These are phyloP conservation scores for Chalcis sispes DNA, from an alignment of 2,888 invertebrate species.

Conservation along the genomic window DNA sequence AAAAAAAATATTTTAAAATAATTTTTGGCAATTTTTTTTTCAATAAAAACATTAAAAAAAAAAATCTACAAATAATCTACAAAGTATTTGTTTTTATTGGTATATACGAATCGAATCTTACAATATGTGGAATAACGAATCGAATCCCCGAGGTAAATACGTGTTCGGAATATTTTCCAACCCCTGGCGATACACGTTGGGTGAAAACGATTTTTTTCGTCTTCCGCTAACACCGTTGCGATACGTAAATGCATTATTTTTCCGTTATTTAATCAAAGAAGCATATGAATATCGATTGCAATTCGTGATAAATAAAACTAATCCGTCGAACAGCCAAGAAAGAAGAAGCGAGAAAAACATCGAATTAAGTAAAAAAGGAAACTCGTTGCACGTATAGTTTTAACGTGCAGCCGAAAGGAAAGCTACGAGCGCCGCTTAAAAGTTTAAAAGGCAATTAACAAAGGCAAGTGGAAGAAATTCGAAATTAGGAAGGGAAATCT, in stretches of 20 bases:
- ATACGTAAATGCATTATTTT: too few relatives aligned
- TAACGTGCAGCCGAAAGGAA: not conserved
- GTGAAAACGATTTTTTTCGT: not conserved
- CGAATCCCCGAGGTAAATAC: slow-evolving; percentile 41
- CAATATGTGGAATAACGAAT: slow-evolving; percentile 37
- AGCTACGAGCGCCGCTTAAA: slow-evolving; percentile 36
- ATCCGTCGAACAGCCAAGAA: not conserved
- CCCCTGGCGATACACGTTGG: not conserved
- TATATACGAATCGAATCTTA: not conserved
- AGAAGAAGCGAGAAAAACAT: not conserved
- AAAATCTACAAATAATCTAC: too few relatives aligned
- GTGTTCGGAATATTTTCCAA: slow-evolving; percentile 34
- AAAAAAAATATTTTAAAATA: not conserved
- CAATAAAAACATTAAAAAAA: too few relatives aligned
- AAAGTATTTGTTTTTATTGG: slow-evolving; percentile 11
- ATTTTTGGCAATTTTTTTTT: too few relatives aligned
- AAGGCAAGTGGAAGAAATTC: slow-evolving; percentile 47
- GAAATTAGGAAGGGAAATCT: slow-evolving; percentile 25
- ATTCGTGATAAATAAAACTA: not conserved
- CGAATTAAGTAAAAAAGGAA: not conserved
- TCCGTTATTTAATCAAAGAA: not conserved
- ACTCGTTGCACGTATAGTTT: too few relatives aligned
- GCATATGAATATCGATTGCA: not conserved
- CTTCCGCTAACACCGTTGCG: not conserved
- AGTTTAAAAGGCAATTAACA: slow-evolving; percentile 51